Base-by-base conservation (phyloP, 2,888 invertebrate species). In the Endomychus coccineus region DNA sequence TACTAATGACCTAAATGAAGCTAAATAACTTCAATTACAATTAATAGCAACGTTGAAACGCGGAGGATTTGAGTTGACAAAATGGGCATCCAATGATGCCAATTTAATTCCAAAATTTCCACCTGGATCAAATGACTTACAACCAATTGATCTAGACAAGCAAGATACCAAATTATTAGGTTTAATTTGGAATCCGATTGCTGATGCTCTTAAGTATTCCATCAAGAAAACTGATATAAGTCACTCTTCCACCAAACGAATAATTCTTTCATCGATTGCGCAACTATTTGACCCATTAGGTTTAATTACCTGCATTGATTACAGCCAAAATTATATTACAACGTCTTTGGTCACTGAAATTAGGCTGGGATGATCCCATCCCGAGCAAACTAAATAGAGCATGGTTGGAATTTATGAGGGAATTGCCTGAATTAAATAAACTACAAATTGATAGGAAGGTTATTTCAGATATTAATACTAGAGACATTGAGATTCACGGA, bases 391-490 rank as follows among this genome's bases (percentile, higher is more conserved):
- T 33, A 22, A 23, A n/a, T 4, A 14, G 9, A 28, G 7, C 9
- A 24, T 33, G 4, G 33, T 11, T 6, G 4, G 4, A 15, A 16
- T 33, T 29, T 15, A 4, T n/a, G 10, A 29, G 6, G 5, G 16
- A 29, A 6, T 16, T 29, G 14, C 29, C 12, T 5, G 16, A 14
- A 7, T 7, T 29, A 14, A 29, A 15, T 11, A 9, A 15, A 7
- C 14, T 29, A 29, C 12, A 10, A 15, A 29, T 29, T n/a, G n/a
- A n/a, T n/a, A n/a, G n/a, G 32, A 47, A 6, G 53, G 54, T 13
- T 16, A 52, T 3, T 55, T 17, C 31, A 11, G 30, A 27, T 10
- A 14, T 24, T 1, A 3, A 14, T 19, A 16, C 25, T 6, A 22
- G 6, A 7, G 12, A 15, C 1, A 27, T 48, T 2, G 7, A 44